A percentile compares a stretch with the other conserved stretches of the same genome.
phyloP scores from a whole-genome alignment of 2,888 invertebrate genomes.

The Ornithoptera alexandrae region DNA sequence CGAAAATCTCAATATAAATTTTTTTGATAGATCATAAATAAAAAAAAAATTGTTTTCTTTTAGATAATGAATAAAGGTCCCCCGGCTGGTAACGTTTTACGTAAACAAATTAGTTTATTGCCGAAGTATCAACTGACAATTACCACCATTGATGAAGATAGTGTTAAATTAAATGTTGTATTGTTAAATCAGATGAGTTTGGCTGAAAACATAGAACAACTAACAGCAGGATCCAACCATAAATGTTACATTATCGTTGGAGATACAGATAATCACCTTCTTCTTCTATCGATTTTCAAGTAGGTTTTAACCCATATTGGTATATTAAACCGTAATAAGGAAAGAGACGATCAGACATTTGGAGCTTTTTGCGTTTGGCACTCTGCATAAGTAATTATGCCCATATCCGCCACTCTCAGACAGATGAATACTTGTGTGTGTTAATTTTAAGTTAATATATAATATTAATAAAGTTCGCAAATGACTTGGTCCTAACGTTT shows the following conservation, averaged over 20 bases:
- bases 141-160: slow-evolving; percentile 53
- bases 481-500: not conserved
- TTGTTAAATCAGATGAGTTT: slow-evolving; percentile 70
- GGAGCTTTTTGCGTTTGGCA: not conserved
- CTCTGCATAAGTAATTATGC: too few relatives aligned
- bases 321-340: not conserved
- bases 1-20: not conserved
- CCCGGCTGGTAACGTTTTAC: slow-evolving; percentile 85
- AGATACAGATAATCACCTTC: slow-evolving; percentile 81
- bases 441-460: not conserved
- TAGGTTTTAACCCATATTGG: slow-evolving; percentile 53
- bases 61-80: slow-evolving; percentile 87
- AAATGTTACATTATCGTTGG: slow-evolving; percentile 82
- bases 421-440: too few relatives aligned
- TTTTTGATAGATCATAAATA: not conserved
- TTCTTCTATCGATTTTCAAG: slow-evolving; percentile 79
- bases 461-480: not conserved
- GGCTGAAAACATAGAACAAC: slow-evolving; percentile 57
- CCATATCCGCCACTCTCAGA: too few relatives aligned
- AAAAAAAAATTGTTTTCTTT: slow-evolving; percentile 15
- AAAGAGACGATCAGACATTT: not conserved
- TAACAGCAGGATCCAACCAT: slow-evolving; percentile 76
- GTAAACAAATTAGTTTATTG: slow-evolving; percentile 80
- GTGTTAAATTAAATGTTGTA: slow-evolving; percentile 55
- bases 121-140: slow-evolving; percentile 81